Evolutionary conservation across 2,888 invertebrate genomes (phyloP).

Genomic region (Nomada goodeniana): DNA sequence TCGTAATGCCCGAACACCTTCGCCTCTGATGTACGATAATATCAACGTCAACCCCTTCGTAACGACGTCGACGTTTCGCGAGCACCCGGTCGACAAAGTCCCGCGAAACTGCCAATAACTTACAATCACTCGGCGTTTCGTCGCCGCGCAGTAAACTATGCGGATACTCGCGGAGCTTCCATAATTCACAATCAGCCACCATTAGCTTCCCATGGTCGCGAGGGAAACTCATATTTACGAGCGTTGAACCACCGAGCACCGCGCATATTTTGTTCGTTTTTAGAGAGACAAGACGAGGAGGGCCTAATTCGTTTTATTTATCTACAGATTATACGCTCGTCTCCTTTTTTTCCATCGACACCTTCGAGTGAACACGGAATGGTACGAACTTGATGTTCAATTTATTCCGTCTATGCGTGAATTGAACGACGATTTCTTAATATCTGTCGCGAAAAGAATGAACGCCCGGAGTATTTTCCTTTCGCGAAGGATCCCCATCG

Average conservation of each 20-base stretch:
- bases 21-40: not conserved
- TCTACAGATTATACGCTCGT: too few species aligned
- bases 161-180: slow-evolving; percentile 34
- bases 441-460: too few species aligned
- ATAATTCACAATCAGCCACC: slow-evolving; percentile 58
- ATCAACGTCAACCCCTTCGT: not conserved
- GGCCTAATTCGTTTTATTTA: not conserved
- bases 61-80: not conserved
- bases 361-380: too few species aligned
- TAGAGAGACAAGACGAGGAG: not conserved
- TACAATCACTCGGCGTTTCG: slow-evolving; percentile 52
- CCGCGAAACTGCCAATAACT: slow-evolving; percentile 54
- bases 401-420: too few species aligned
- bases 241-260: slow-evolving; percentile 3
- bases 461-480: too few species aligned
- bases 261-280: not conserved
- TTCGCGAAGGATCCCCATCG: too few species aligned
- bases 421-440: too few species aligned
- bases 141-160: slow-evolving; percentile 44
- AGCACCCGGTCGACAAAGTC: not conserved
- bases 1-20: too few species aligned
- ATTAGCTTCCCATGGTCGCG: slow-evolving; percentile 31
- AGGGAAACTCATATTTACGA: slow-evolving; percentile 53
- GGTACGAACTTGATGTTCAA: too few species aligned
- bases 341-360: too few species aligned